Evolutionary conservation across 1,140 invertebrate species (phyloP).

Genomic region (Cydia amplana): DNA sequence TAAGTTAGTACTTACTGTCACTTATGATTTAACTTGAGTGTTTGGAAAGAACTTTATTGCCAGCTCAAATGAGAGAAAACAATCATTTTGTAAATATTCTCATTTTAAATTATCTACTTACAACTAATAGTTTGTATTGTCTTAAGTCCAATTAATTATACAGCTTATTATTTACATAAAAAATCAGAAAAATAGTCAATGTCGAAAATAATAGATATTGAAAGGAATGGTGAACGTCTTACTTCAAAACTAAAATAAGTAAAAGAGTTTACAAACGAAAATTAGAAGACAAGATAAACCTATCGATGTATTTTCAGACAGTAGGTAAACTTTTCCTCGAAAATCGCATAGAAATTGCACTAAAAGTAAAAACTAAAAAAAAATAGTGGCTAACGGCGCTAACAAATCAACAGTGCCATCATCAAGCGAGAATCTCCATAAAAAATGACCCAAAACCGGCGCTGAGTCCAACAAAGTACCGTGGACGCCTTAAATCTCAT

Average conservation of each 20-base stretch:
- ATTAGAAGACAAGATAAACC: too few species aligned
- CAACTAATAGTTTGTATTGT: too few species aligned
- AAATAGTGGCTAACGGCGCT: slow-evolving; percentile 16
- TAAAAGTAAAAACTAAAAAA: slow-evolving; percentile 22
- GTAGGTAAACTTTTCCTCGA: neutral
- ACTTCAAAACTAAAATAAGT: too few species aligned
- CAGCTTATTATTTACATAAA: too few species aligned
- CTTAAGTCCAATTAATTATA: too few species aligned
- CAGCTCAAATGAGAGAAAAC: neutral
- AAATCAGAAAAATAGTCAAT: too few species aligned
- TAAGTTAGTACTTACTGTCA: slow-evolving; percentile 21
- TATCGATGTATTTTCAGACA: too few species aligned
- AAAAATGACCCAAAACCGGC: slow-evolving; percentile 52
- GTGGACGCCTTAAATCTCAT: slow-evolving; percentile 60
- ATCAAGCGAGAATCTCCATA: slow-evolving; percentile 43
- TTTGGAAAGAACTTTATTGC: neutral
- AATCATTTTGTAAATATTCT: too few species aligned
- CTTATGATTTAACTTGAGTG: slow-evolving; percentile 21
- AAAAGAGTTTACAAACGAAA: too few species aligned
- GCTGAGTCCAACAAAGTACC: slow-evolving; percentile 67
- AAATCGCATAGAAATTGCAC: neutral
- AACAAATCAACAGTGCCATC: slow-evolving; percentile 44
- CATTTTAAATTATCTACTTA: too few species aligned
- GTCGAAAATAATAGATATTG: too few species aligned
- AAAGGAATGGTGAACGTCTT: too few species aligned